These are phyloP conservation scores for Botia kubotai DNA, from an alignment of 2,797 vertebrate species.

Conservation along the genomic window DNA sequence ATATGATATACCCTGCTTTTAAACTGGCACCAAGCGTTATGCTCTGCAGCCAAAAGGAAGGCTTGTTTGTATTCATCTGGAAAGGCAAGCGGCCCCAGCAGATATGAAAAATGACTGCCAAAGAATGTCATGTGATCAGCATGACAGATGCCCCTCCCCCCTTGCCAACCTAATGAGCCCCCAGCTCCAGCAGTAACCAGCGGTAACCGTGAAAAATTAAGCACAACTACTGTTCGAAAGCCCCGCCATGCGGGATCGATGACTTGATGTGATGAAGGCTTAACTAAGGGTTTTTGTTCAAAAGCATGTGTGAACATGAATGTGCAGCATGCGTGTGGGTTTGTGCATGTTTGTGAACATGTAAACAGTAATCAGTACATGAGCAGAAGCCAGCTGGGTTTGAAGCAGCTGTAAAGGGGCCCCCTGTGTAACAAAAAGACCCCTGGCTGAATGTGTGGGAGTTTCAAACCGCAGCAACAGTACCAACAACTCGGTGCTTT, in stretches of 20 bases:
- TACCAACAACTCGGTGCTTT: slow-evolving; percentile 16
- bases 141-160: slow-evolving; percentile 59
- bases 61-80: slow-evolving; percentile 52
- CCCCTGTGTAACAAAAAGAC: slow-evolving; percentile 3
- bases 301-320: slow-evolving; percentile 17
- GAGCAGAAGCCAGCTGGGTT: slow-evolving; percentile 13
- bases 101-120: slow-evolving; percentile 31
- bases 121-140: slow-evolving; percentile 60
- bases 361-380: slow-evolving; percentile 18
- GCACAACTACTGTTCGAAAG: slow-evolving; percentile 49
- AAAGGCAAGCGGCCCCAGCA: slow-evolving; percentile 1
- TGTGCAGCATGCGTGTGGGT: slow-evolving; percentile 6
- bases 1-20: slow-evolving; percentile 57
- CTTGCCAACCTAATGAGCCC: slow-evolving; percentile 64
- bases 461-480: slow-evolving; percentile 2
- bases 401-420: background rate
- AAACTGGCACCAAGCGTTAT: slow-evolving; percentile 18
- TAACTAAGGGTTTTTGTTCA: slow-evolving; percentile 17
- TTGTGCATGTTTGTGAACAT: background rate
- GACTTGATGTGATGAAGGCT: slow-evolving; percentile 32
- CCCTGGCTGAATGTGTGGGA: slow-evolving; percentile 12
- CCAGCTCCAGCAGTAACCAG: slow-evolving; percentile 51
- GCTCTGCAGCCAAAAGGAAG: slow-evolving; percentile 51
- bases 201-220: slow-evolving; percentile 56
- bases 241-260: slow-evolving; percentile 48